Conservation (phyloP, 1,140 invertebrate species). For the Trachymyrmex septentrionalis region DNA sequence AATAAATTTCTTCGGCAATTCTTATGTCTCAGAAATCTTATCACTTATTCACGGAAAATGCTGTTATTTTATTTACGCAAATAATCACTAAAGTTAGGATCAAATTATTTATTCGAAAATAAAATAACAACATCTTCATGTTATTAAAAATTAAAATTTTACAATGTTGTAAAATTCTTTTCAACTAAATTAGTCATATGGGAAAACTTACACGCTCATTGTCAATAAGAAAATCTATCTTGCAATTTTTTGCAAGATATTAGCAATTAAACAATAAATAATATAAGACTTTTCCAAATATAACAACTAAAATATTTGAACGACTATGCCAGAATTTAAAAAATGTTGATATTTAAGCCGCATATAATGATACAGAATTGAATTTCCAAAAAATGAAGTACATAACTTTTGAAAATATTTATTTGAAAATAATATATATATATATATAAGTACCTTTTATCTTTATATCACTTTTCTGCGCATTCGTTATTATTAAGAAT, state of each 20-base stretch:
- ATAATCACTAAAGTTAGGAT: neutral
- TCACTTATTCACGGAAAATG: neutral
- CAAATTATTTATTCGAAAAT: slow-evolving; percentile 3
- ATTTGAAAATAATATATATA: neutral
- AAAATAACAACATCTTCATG: neutral
- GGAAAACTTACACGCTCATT: neutral
- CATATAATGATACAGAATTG: neutral
- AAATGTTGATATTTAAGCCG: neutral
- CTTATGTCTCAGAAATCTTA: neutral
- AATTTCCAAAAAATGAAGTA: neutral
- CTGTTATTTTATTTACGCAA: slow-evolving; percentile 14
- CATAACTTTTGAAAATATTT: neutral
- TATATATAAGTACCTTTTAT: neutral
- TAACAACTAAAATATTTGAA: neutral
- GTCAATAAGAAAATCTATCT: neutral
- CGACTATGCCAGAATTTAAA: neutral
- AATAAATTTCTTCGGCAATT: neutral
- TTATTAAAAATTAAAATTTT: no score
- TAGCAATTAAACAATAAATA: neutral
- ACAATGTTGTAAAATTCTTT: neutral
- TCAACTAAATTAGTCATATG: neutral
- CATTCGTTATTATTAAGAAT: slow-evolving; percentile 1
- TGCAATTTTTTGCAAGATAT: slow-evolving; percentile 11
- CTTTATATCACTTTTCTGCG: slow-evolving; percentile 4
- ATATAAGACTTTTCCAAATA: neutral